Conservation (phyloP, 2,888 invertebrate species). For the Incurvaria masculella region DNA sequence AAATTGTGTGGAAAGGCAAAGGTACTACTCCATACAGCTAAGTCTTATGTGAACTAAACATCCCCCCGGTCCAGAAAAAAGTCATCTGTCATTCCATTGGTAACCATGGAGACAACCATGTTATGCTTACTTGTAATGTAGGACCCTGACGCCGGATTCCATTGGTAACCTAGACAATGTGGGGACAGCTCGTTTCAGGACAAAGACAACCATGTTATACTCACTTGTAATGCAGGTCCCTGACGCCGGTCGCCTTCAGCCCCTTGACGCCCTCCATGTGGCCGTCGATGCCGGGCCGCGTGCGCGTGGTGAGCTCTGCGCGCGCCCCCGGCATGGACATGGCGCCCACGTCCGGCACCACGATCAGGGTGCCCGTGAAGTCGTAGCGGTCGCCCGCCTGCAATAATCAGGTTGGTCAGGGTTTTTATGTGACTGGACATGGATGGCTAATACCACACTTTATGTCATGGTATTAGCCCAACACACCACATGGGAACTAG, state of each 20-base stretch:
- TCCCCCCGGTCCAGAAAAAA: too few relatives aligned
- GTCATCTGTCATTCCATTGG: too few relatives aligned
- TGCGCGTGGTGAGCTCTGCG: constrained; percentile 75
- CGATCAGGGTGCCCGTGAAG: constrained; percentile 94
- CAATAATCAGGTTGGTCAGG: constrained; percentile 8
- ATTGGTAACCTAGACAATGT: too few relatives aligned
- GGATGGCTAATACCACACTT: too few relatives aligned
- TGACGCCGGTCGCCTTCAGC: constrained; percentile 62
- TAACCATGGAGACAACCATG: too few relatives aligned
- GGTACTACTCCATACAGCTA: too few relatives aligned
- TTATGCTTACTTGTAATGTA: constrained; percentile 47
- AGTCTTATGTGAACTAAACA: too few relatives aligned
- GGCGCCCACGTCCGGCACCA: constrained; percentile 93
- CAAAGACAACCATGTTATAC: constrained; percentile 14
- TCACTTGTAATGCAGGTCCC: constrained; percentile 52
- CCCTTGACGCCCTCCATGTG: constrained; percentile 85
- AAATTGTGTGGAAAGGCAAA: too few relatives aligned
- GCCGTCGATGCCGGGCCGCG: constrained; percentile 67
- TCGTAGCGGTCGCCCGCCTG: constrained; percentile 79
- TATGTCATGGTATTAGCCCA: too few relatives aligned
- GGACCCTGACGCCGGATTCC: constrained; percentile 47
- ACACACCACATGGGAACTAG: too few relatives aligned
- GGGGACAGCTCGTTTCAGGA: too few relatives aligned
- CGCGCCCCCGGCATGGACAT: constrained; percentile 83
- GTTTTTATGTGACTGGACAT: too few relatives aligned